Conservation (phyloP, 64 coral and sea anemone species). For the Hydrozoanthus tunicans region DNA sequence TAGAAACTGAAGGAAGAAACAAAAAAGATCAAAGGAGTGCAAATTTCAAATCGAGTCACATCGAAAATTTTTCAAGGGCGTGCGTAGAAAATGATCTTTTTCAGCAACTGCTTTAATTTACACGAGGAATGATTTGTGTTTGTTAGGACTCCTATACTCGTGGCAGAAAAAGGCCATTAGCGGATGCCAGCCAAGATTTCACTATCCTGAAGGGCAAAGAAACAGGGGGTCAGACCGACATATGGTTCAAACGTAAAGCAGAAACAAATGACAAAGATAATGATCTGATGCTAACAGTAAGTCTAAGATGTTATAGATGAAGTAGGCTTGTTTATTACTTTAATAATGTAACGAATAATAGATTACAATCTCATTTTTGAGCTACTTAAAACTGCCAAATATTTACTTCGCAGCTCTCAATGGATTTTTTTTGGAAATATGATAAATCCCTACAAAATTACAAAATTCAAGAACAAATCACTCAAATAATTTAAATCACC, state of each 20-base stretch:
- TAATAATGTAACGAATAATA: too few species aligned
- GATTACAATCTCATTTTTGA: too few species aligned
- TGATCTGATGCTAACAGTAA: slow-evolving; percentile 37
- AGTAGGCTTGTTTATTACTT: too few species aligned
- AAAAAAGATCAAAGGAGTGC: background rate
- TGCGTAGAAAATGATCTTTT: too few species aligned
- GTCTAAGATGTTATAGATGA: background rate
- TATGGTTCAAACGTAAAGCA: slow-evolving; percentile 48
- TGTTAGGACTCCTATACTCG: slow-evolving; percentile 23
- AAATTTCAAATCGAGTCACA: background rate
- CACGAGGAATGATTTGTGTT: background rate
- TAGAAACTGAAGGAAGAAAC: background rate
- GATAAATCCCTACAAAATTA: too few species aligned
- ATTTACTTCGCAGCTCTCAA: too few species aligned
- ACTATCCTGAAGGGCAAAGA: background rate
- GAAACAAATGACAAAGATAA: slow-evolving; percentile 15
- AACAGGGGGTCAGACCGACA: slow-evolving; percentile 1
- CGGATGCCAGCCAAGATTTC: slow-evolving; percentile 1
- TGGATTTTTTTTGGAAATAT: too few species aligned
- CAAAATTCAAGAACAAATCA: too few species aligned
- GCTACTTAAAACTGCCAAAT: too few species aligned
- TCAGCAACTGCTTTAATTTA: background rate
- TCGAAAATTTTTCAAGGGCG: background rate
- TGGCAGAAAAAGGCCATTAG: background rate
- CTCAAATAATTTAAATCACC: too few species aligned